Evolutionary conservation across 2,113 vertebrate genomes (phyloP).

Genomic region (Emydocephalus ijimae): DNA sequence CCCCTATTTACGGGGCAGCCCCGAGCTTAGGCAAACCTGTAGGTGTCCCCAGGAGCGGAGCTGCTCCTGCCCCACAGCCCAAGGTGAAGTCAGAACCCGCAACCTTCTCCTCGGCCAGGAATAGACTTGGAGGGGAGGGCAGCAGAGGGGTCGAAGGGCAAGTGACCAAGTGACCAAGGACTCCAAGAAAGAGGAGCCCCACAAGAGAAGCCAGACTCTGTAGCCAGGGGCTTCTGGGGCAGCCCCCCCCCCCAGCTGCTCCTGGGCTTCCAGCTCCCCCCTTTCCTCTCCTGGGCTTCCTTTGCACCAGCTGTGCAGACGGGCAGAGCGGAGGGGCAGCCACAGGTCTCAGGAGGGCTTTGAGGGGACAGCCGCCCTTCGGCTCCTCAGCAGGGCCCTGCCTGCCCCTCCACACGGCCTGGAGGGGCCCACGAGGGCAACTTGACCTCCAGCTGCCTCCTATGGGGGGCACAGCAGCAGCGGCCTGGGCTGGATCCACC

Average conservation of each 20-base stretch:
- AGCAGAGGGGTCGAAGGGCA: not conserved
- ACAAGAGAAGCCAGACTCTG: not conserved
- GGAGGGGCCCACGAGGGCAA: not conserved
- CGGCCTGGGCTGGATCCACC: not conserved
- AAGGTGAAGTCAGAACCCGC: not conserved
- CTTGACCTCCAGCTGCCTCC: not conserved
- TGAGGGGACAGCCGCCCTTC: not conserved
- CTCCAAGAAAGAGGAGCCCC: not conserved
- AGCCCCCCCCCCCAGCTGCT: not conserved
- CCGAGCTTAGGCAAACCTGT: not conserved
- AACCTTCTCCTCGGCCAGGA: not conserved
- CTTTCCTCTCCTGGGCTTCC: not conserved
- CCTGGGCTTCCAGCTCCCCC: not conserved
- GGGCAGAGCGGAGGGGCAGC: not conserved
- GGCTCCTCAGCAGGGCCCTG: not conserved
- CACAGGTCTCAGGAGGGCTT: not conserved
- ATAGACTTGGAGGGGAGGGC: not conserved
- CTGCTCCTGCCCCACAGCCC: not conserved
- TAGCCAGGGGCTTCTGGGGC: not conserved
- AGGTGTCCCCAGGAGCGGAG: not conserved
- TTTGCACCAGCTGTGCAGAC: not conserved
- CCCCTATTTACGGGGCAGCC: not conserved
- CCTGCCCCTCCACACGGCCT: not conserved
- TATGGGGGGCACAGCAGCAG: not conserved
- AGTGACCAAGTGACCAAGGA: not conserved